These are phyloP conservation scores for Lydus trimaculatus DNA, from an alignment of 2,888 invertebrate species.

Conservation along the genomic window DNA sequence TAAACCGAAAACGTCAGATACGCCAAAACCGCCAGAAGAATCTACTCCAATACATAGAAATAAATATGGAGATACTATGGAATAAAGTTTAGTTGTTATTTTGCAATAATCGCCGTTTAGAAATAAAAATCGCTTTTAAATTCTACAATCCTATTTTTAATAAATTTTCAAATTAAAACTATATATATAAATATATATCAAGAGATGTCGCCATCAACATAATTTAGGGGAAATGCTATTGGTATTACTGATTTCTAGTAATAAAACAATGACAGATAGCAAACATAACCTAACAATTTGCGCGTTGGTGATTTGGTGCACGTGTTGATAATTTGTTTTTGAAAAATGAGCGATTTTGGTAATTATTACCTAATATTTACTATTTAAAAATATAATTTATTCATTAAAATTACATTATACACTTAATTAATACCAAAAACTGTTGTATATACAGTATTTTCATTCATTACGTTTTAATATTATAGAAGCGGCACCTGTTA, in stretches of 20 bases:
- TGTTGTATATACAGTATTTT: not conserved
- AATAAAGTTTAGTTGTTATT: conserved; percentile 16
- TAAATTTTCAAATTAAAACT: not conserved
- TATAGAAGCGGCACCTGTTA: conserved; percentile 29
- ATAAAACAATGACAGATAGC: not conserved
- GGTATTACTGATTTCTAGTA: not conserved
- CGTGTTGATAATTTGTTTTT: not conserved
- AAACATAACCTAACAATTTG: not conserved
- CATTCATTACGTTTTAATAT: not conserved
- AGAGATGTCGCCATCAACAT: not conserved
- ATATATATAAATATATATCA: not conserved
- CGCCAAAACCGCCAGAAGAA: conserved; percentile 20
- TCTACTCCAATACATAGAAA: conserved; percentile 35
- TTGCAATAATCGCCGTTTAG: not conserved
- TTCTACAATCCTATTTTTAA: not conserved
- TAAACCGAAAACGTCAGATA: conserved; percentile 18
- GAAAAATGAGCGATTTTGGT: not conserved
- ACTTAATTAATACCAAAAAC: not conserved
- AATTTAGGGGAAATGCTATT: not conserved
- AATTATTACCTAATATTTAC: not conserved
- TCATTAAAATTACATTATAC: too few species aligned
- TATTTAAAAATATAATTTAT: not conserved
- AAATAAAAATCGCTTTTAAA: not conserved
- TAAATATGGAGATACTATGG: conserved; percentile 51
- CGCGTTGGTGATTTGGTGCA: not conserved